A percentile compares a stretch with the other conserved stretches of the same genome.
Evolutionary conservation across 2,113 vertebrate genomes (phyloP).

Genomic region (Limanda limanda): DNA sequence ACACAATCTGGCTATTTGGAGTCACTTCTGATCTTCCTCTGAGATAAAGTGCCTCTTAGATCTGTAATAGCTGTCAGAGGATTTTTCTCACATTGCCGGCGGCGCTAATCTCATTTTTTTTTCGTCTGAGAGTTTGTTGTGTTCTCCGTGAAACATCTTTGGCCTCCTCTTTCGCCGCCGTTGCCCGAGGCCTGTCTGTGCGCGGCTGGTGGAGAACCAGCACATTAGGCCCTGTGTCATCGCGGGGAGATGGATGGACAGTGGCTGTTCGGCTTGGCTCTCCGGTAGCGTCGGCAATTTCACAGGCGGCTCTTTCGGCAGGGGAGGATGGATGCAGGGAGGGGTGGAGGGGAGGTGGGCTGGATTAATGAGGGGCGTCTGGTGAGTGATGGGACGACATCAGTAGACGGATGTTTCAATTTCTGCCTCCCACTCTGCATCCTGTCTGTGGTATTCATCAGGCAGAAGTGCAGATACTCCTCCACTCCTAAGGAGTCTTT

Average conservation of each 20-base stretch:
- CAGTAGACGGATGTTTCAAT: conserved; percentile 77
- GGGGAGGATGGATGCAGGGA: conserved; percentile 55
- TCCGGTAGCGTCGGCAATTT: conserved; percentile 43
- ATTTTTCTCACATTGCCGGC: conserved; percentile 16
- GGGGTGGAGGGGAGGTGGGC: conserved; percentile 34
- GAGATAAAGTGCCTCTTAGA: conserved; percentile 21
- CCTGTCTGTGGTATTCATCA: conserved; percentile 64
- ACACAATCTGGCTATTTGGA: conserved; percentile 6
- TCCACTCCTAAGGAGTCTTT: conserved; percentile 12
- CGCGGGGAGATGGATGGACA: conserved; percentile 69
- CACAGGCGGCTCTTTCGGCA: conserved; percentile 46
- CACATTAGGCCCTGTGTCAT: conserved; percentile 57
- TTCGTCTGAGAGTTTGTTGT: conserved; percentile 23
- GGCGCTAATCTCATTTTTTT: conserved; percentile 18
- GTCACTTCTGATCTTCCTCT: conserved; percentile 25
- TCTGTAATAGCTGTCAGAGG: conserved; percentile 41
- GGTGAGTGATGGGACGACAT: conserved; percentile 76
- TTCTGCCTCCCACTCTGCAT: conserved; percentile 69
- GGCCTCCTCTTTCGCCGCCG: conserved; percentile 15
- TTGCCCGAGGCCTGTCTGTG: conserved; percentile 45
- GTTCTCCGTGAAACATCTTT: conserved; percentile 30
- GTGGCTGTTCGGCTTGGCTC: conserved; percentile 52
- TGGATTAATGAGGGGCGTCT: conserved; percentile 74
- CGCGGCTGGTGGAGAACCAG: conserved; percentile 31
- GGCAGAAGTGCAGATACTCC: conserved; percentile 8